Evolutionary conservation across 2,113 vertebrate genomes (phyloP), one percentile per base, ranked within the genome.

Genomic region (Galeopterus variegatus): DNA sequence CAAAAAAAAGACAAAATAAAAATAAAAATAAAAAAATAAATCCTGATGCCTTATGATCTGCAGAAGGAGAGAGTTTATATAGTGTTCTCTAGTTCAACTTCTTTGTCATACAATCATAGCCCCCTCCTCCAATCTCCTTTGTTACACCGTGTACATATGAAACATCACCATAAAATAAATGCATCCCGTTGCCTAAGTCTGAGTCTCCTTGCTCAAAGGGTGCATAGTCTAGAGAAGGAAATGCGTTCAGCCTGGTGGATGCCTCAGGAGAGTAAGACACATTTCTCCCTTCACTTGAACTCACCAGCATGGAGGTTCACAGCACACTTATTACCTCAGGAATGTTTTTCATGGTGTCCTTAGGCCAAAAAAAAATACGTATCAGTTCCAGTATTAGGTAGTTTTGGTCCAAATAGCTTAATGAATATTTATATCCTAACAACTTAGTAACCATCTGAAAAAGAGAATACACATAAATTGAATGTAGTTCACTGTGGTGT

Each of bases 331-430:
- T 9, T 19, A 18, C 26, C 36, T 17, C n/a, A 26, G 31, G 56
- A 56, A 14, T 54, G 33, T 41, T 65, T 33, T 36, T 5, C 52
- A 24, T 1, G 0, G 36, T 1, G 1, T 2, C 28, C 36, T 62
- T 6, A 41, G 19, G 31, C 54, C 52, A 60, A 41, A 79, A 50
- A 79, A 50, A 70, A 48, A 26, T 31, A 3, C 14, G 4, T 41
- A 0, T 76, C 13, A 3, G 17, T 45, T 64, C n/a, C 14, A 33
- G 4, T 69, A 33, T 33, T n/a, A 23, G 36, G 69, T 18, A 69
- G 26, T 69, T 65, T 75, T 75, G 13, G 11, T 95, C 75, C 72
- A 69, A 75, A 50, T 5, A 90, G 18, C 58, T 90, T 76, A 41
- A 2, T 19, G 36, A 89, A 13, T 65, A 17, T 48, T 90, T 41